Evolutionary conservation across 2,113 vertebrate genomes (phyloP).

Genomic region (Sarotherodon lohbergeri): DNA sequence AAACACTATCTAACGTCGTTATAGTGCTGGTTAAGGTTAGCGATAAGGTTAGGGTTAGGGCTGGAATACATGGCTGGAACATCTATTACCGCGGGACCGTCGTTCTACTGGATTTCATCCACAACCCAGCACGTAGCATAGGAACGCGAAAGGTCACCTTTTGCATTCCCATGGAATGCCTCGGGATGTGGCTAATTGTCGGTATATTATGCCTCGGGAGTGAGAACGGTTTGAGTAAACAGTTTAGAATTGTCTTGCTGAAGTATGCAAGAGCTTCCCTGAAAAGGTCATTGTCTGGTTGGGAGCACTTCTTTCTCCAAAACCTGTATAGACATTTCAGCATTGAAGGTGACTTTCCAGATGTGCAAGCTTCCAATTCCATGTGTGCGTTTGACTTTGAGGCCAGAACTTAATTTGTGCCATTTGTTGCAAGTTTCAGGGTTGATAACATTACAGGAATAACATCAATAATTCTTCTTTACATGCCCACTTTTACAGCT

Average conservation of each 20-base stretch:
- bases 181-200: neutral
- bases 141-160: neutral
- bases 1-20: too few relatives aligned
- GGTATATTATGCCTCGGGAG: neutral
- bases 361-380: neutral
- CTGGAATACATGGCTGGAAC: neutral
- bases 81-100: neutral
- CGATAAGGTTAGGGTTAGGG: too few relatives aligned
- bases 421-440: neutral
- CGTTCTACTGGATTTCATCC: neutral
- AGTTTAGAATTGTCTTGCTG: neutral
- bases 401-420: neutral
- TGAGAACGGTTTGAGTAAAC: neutral
- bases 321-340: neutral
- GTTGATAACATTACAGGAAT: neutral
- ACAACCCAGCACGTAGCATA: accelerated
- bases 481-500: neutral
- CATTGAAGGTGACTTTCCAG: neutral
- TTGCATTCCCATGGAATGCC: neutral
- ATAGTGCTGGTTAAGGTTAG: too few relatives aligned
- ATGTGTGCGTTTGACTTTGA: accelerated
- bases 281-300: neutral
- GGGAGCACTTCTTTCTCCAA: neutral
- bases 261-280: neutral
- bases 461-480: neutral